phyloP scores from a whole-genome alignment of 1,140 invertebrate species.

The Harlomillsia oculata region DNA sequence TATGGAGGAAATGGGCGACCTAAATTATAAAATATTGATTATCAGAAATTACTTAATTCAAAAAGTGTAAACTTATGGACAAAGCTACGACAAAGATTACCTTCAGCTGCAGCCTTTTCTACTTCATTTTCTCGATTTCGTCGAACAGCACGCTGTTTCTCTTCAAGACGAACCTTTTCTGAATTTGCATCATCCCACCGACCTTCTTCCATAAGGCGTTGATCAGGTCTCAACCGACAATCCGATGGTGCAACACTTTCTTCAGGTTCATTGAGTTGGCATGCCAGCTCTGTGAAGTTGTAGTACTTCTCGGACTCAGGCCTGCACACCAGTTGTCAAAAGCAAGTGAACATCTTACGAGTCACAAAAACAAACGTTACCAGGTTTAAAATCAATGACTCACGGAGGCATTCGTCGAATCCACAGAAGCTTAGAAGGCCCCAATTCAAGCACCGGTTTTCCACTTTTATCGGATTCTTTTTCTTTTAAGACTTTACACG shows the following conservation, averaged over 20 bases:
- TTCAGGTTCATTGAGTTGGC: slow-evolving; percentile 92
- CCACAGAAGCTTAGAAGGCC: slow-evolving; percentile 74
- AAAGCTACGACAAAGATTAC: slow-evolving; percentile 39
- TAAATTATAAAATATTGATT: slow-evolving; percentile 39
- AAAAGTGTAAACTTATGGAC: neutral
- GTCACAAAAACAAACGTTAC: neutral
- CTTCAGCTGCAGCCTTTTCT: slow-evolving; percentile 63
- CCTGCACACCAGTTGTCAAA: slow-evolving; percentile 44
- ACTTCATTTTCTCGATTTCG: slow-evolving; percentile 65
- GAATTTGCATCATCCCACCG: slow-evolving; percentile 92
- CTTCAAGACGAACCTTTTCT: slow-evolving; percentile 82
- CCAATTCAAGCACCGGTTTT: slow-evolving; percentile 86
- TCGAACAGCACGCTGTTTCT: slow-evolving; percentile 76
- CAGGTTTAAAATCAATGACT: slow-evolving; percentile 40
- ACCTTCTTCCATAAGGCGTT: slow-evolving; percentile 94
- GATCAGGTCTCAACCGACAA: slow-evolving; percentile 84
- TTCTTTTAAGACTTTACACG: slow-evolving; percentile 73
- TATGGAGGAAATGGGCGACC: slow-evolving; percentile 65
- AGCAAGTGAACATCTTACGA: neutral
- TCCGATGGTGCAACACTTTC: slow-evolving; percentile 90
- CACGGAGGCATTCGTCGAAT: slow-evolving; percentile 63
- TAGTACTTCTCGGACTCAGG: slow-evolving; percentile 70
- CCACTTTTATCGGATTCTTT: slow-evolving; percentile 52
- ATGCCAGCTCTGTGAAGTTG: slow-evolving; percentile 86
- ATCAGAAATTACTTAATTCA: neutral